phyloP scores from a whole-genome alignment of 2,113 vertebrate genomes.

The Jacana jacana region DNA sequence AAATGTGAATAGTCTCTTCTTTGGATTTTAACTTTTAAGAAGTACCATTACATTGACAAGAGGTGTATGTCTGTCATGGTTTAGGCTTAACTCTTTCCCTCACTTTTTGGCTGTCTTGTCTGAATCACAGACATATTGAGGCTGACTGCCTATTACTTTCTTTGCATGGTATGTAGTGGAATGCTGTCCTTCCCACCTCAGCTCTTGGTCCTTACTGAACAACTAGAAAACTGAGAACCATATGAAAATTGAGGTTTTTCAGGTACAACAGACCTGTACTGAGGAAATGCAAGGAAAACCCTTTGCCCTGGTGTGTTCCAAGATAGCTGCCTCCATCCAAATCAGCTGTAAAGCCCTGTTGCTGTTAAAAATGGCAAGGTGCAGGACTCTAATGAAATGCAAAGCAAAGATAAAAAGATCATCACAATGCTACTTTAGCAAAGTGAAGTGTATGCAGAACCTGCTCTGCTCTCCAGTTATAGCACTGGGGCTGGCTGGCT shows the following conservation, averaged over 20 bases:
- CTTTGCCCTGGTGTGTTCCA: not conserved
- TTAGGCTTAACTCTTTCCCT: not conserved
- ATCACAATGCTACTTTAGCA: not conserved
- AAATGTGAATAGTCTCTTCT: not conserved
- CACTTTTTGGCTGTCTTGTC: not conserved
- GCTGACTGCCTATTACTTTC: not conserved
- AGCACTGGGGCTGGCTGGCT: not conserved
- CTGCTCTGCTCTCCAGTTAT: not conserved
- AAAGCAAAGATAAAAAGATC: not conserved
- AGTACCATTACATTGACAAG: not conserved
- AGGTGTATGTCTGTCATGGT: not conserved
- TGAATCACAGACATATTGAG: not conserved
- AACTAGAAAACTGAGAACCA: not conserved
- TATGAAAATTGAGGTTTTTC: not conserved
- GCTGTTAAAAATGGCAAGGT: not conserved
- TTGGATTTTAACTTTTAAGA: not conserved
- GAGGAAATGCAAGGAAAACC: not conserved
- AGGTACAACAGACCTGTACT: not conserved
- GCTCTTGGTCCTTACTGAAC: not conserved
- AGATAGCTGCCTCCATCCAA: not conserved
- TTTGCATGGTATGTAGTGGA: not conserved
- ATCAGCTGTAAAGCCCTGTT: not conserved
- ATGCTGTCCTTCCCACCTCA: not conserved
- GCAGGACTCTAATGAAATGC: not conserved
- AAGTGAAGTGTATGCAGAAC: not conserved